These are phyloP conservation scores for Ctenosaura bakeri DNA, from an alignment of 2,797 vertebrate genomes.

Conservation along the genomic window DNA sequence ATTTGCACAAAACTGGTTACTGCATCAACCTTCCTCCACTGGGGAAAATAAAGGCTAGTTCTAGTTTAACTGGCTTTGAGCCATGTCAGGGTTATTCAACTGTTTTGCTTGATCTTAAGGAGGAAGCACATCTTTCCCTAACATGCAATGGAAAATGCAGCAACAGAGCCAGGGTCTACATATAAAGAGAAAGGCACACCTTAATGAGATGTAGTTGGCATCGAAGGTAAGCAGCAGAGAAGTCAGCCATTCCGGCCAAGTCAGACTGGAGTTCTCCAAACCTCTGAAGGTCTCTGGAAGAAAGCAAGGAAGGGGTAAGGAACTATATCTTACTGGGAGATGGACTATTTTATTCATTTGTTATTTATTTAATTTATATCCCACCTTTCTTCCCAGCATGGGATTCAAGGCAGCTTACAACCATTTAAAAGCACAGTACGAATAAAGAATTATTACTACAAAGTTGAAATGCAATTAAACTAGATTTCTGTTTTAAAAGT, in stretches of 20 bases:
- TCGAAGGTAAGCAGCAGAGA: slow-evolving; percentile 93
- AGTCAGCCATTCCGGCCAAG: slow-evolving; percentile 93
- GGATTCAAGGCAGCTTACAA: too few relatives aligned
- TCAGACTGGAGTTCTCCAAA: slow-evolving; percentile 95
- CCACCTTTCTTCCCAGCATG: too few relatives aligned
- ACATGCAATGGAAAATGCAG: background rate
- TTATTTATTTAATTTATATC: too few relatives aligned
- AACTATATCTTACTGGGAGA: background rate
- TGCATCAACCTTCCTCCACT: background rate
- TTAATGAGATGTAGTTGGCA: slow-evolving; percentile 96
- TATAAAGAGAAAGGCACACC: slow-evolving; percentile 75
- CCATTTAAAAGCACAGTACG: too few relatives aligned
- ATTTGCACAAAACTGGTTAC: too few relatives aligned
- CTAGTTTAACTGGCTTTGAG: slow-evolving; percentile 6
- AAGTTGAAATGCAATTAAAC: too few relatives aligned
- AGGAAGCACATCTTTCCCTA: background rate
- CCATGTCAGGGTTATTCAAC: background rate
- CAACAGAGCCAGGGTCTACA: background rate
- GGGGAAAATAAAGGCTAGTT: background rate
- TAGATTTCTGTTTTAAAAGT: too few relatives aligned
- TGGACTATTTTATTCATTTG: too few relatives aligned
- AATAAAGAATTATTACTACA: too few relatives aligned
- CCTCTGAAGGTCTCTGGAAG: slow-evolving; percentile 90
- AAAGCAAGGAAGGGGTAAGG: background rate
- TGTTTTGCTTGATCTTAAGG: background rate